Evolutionary conservation across 2,797 vertebrate genomes (phyloP).

Genomic region (Enteromius afrohamiltoni): DNA sequence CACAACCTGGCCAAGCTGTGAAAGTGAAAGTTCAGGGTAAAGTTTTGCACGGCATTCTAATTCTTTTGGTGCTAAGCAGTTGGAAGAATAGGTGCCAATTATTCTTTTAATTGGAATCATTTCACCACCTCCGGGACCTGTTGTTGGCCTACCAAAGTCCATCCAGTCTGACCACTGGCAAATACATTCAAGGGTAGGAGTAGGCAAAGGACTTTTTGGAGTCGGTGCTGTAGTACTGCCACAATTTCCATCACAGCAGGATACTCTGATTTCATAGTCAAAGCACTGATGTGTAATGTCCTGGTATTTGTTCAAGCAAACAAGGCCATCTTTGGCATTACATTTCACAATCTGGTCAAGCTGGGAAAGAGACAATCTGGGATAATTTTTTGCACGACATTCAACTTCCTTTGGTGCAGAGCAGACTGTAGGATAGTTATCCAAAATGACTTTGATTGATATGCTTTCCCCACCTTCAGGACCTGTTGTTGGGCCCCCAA

Average conservation of each 20-base stretch:
- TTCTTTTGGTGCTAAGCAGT: slow-evolving; percentile 18
- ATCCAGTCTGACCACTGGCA: slow-evolving; percentile 31
- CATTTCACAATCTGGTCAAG: slow-evolving; percentile 48
- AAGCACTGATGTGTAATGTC: slow-evolving; percentile 38
- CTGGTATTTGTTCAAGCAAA: slow-evolving; percentile 39
- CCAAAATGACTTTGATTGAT: slow-evolving; percentile 24
- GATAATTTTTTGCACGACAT: slow-evolving; percentile 48
- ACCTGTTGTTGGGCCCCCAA: slow-evolving; percentile 36
- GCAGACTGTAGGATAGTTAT: slow-evolving; percentile 15
- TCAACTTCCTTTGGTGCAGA: slow-evolving; percentile 22
- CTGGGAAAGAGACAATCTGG: slow-evolving; percentile 40
- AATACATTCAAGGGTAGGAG: neutral
- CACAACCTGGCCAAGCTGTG: slow-evolving; percentile 50
- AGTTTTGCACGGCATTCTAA: slow-evolving; percentile 47
- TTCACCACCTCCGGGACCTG: slow-evolving; percentile 4
- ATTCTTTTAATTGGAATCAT: slow-evolving; percentile 2
- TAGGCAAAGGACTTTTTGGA: neutral
- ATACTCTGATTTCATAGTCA: slow-evolving; percentile 51
- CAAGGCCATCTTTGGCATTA: slow-evolving; percentile 22
- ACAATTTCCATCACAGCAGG: slow-evolving; percentile 32
- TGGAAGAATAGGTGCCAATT: neutral
- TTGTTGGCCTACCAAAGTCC: neutral
- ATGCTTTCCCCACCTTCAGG: slow-evolving; percentile 42
- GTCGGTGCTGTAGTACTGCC: neutral
- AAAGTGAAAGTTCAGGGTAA: slow-evolving; percentile 35